Evolutionary conservation across 2,888 invertebrate genomes (phyloP), one percentile per base, ranked within the genome.

Genomic region (Tanytarsus gracilentus): DNA sequence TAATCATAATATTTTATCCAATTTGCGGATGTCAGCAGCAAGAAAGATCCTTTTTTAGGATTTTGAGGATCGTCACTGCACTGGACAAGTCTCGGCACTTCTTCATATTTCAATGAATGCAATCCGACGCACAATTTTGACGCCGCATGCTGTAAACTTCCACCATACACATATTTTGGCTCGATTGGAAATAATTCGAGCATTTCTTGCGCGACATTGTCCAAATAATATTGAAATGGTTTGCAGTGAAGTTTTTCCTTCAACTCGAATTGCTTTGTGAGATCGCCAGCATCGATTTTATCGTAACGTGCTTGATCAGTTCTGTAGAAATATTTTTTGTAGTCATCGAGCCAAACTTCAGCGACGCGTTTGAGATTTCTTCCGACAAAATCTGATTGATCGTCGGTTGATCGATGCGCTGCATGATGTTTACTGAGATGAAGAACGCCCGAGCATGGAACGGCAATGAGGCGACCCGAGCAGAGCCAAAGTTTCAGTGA

Each of bases 271-370:
- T 95, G 95, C 62, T 81, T 77, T 0, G 81, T 76, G 52, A 97
- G 71, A 74, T 96, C 87, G 0, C 96, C 95, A 0, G 89, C 77
- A 70, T 89, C 83, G n/a, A 93, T 76, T 1, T 71, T 69, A 11
- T 79, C 75, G 68, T 90, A 88, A 68, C 86, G 84, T 0, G 50
- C 23, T 0, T 93, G 88, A 27, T 88, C 77, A 0, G 92, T 78
- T 63, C 77, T 74, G 75, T 96, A 97, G 56, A 98, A 71, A 69
- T 83, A 84, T 65, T 94, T 79, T 2, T 89, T 90, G 71, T 94
- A 98, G 68, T 97, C 96, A 70, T 98, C 97, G 97, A 98, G 96
- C 97, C 97, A 98, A 2, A 97, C 96, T 67, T 92, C 93, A 0
- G 95, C 95, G 0, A 96, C 95, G 62, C 96, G 81, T 40, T 86